Conservation (phyloP, 2,113 vertebrate species). For the Oplegnathus fasciatus region DNA sequence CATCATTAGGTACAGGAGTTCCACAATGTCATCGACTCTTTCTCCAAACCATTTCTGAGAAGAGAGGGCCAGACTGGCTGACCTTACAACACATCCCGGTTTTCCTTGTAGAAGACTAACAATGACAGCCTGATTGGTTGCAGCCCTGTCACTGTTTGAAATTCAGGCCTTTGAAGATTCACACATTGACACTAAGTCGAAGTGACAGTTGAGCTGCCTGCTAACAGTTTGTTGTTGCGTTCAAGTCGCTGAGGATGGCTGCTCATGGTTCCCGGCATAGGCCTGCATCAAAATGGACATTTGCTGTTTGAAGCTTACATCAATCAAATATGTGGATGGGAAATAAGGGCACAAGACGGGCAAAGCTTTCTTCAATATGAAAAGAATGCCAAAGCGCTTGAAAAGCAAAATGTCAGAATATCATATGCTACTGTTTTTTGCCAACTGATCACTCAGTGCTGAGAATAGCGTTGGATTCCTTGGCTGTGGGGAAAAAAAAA, state of each 20-base stretch:
- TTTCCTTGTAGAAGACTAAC: slow-evolving; percentile 58
- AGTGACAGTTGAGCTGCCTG: slow-evolving; percentile 61
- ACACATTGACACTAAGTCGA: slow-evolving; percentile 56
- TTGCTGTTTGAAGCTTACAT: slow-evolving; percentile 48
- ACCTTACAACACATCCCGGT: slow-evolving; percentile 48
- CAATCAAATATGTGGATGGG: slow-evolving; percentile 31
- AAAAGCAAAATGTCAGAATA: slow-evolving; percentile 40
- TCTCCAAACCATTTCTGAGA: slow-evolving; percentile 34
- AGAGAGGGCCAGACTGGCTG: slow-evolving; percentile 34
- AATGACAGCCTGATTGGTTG: slow-evolving; percentile 74
- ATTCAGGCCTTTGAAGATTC: slow-evolving; percentile 71
- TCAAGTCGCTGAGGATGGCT: slow-evolving; percentile 23
- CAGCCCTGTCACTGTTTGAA: slow-evolving; percentile 72
- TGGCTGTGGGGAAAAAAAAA: slow-evolving; percentile 16
- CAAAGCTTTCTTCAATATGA: slow-evolving; percentile 9
- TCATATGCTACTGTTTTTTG: neutral
- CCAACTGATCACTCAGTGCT: slow-evolving; percentile 38
- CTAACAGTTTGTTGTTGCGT: slow-evolving; percentile 28
- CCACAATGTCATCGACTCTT: slow-evolving; percentile 32
- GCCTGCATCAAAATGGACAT: slow-evolving; percentile 36
- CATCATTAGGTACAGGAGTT: slow-evolving; percentile 28
- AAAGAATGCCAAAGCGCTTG: slow-evolving; percentile 34
- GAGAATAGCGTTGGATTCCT: slow-evolving; percentile 55
- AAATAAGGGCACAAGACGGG: neutral
- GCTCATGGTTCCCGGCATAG: slow-evolving; percentile 30